A percentile compares a stretch with the other conserved stretches of the same genome.
These are phyloP conservation scores for Idaea aversata DNA, from an alignment of 2,888 invertebrate species.

Conservation along the genomic window DNA sequence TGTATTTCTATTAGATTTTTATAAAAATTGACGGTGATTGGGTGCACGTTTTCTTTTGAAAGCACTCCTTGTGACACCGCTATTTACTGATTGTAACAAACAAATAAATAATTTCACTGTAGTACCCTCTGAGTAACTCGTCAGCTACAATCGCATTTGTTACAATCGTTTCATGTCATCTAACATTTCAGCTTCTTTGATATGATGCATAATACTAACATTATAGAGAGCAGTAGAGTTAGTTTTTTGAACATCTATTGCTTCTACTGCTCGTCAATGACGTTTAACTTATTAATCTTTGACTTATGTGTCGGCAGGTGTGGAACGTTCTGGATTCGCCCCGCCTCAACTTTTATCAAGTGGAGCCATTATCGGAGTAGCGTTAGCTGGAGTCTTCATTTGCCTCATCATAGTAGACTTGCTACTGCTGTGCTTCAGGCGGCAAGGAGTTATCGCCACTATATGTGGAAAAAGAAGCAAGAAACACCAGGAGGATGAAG, in stretches of 20 bases:
- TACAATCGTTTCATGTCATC: constrained; percentile 68
- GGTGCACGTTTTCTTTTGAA: constrained; percentile 74
- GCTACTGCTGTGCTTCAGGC: constrained; percentile 86
- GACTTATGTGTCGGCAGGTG: constrained; percentile 56
- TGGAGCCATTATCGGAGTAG: constrained; percentile 91
- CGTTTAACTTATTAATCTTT: constrained; percentile 26
- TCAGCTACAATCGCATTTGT: constrained; percentile 49
- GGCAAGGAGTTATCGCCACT: constrained; percentile 85
- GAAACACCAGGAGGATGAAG: constrained; percentile 88
- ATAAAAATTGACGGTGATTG: constrained; percentile 59
- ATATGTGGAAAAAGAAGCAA: constrained; percentile 84
- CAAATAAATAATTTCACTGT: constrained; percentile 42
- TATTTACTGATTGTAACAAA: constrained; percentile 62
- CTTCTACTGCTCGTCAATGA: constrained; percentile 59
- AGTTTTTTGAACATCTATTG: constrained; percentile 28
- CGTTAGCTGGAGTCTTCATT: constrained; percentile 89
- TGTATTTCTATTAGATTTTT: constrained; percentile 31
- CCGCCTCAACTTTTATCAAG: constrained; percentile 82
- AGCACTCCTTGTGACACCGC: constrained; percentile 70
- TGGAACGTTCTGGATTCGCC: constrained; percentile 70
- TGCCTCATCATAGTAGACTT: constrained; percentile 92
- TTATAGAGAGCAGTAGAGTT: constrained; percentile 60
- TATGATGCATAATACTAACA: constrained; percentile 72
- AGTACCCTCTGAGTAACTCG: constrained; percentile 1
- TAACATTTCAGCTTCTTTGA: constrained; percentile 70